Base-by-base conservation (phyloP, 2,113 vertebrate genomes). In the Natator depressus region DNA sequence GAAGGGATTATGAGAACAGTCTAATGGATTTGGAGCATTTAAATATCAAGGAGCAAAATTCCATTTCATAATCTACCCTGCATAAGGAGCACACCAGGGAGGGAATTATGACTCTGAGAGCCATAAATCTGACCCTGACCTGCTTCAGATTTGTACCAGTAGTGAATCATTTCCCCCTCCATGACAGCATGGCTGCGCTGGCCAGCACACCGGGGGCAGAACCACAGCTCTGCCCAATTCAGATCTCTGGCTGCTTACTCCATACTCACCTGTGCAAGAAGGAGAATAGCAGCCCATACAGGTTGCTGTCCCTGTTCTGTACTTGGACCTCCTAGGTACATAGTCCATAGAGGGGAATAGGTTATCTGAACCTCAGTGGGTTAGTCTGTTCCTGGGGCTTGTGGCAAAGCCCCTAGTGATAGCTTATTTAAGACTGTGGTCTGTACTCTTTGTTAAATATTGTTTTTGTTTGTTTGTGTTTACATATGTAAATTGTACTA, bases 21-120 rank as follows among this genome's bases (percentile, higher is more conserved):
- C n/a, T 25, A 17, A 25, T 5, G 53, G n/a, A 19, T 22, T 7
- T n/a, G 46, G 81, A 2, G 20, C 49, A 2, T 72, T 72, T 72
- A 72, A 72, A 72, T 1, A 69, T 1, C 20, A 9, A 80, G 57
- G 59, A 55, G 47, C 19, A 2, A 3, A 0, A 31, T 42, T 1
- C 3, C 2, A 0, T 20, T 75, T 12, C 20, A 38, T 79, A 81
- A 38, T 24, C 53, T 47, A 49, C 0, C 4, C 27, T 83, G 31
- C 2, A 8, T 53, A 49, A 6, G 0, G 5, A 80, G 20, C 0
- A 38, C 35, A 35, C 65, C 65, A 72, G 35, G 31, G 31, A 35
- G 31, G 62, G 62, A 65, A 31, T 65, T 65, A 14, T 35, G 13
- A 65, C 31, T 65, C 31, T 65, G 5, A 65, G 62, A 35, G 31